Base-by-base conservation (phyloP, 2,888 invertebrate genomes). In the Agriopis leucophaearia region DNA sequence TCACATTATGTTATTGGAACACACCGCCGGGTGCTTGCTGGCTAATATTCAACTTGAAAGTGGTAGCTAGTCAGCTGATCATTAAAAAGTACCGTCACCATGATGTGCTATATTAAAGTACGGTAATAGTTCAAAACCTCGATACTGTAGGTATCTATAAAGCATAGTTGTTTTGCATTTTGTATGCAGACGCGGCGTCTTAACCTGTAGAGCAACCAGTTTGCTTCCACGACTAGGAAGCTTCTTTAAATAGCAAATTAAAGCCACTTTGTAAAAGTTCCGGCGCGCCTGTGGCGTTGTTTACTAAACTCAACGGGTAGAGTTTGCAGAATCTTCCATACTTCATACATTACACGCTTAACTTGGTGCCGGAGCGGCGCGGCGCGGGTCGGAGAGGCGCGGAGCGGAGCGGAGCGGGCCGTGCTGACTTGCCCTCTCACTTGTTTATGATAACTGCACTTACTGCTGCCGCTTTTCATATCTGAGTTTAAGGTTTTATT, bases 261-360 rank as follows among this genome's bases (percentile, higher is more conserved):
- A 36, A 47, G 38, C 8, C 62, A 55, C 38, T 63, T 56, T 40
- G 40, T 42, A 27, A 38, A 56, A 55, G 47, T 63, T 42, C 44
- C 42, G 42, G 18, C 42, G 42, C 55, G 44, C 47, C 36, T 6
- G 15, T 9, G 10, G 38, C 55, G 54, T 61, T 54, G 62, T 54
- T 45, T 62, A 62, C 47, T 38, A 45, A 47, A 54, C 62, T 62
- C 36, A 12, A 10, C 27, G 8, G 36, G 18, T 6, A 15, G 38
- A 58, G 51, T 50, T 65, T 18, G 4, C n/a, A 13, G 47, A 64
- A 64, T 64, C 58, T 64, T 64, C 16, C 52, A 64, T 64, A 51
- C 52, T 63, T 56, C 55, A 58, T 58, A 54, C 64, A 59, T 54
- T 54, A 59, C 58, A 58, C 64, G 52, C 18, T 63, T 47, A 59